Base-by-base conservation (phyloP, 1,140 invertebrate species). In the Cardiocondyla obscurior region DNA sequence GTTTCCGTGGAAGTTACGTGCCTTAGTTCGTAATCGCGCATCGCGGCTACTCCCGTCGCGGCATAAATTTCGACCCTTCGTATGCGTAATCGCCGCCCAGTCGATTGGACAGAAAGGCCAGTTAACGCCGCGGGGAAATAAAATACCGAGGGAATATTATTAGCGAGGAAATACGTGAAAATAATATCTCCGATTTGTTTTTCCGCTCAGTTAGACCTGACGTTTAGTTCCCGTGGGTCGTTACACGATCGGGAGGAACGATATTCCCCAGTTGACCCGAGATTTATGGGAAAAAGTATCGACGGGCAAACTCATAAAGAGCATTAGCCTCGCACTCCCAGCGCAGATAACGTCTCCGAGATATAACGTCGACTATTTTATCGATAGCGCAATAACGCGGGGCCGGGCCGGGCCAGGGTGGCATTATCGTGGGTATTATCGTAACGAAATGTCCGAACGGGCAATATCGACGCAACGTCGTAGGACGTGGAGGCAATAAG, bases 301-400 rank as follows among this genome's bases (percentile, higher is more conserved):
- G 19, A 14, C 30, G 2, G 44, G 46, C 28, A 51, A 69, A 33
- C 14, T 2, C n/a, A 51, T 16, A 51, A 58, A 19, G 22, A 19
- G 42, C 7, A 39, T 3, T 57, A 53, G 36, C 33, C 14, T 39
- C 58, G n/a, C 19, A 12, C 28, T 42, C 14, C 8, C 42, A 60
- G 14, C 28, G 44, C 6, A 30, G 16, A 30, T 19, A 16, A 8
- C 39, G 33, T 62, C 1, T 44, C n/a, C 25, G 30, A 25, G 30
- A 44, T 44, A 74, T n/a, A n/a, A n/a, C n/a, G 36, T 16, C 28
- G 70, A 51, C 8, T 44, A 44, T 74, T 74, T 74, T 60, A 74
- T 74, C 70, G n/a, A 60, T 60, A 39, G 12, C 16, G 28, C 51
- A 42, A 58, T 44, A 74, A 60, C 16, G 25, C n/a, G 53, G 19